These are phyloP conservation scores for Chironomus riparius DNA, from an alignment of 2,888 invertebrate species.

Conservation along the genomic window DNA sequence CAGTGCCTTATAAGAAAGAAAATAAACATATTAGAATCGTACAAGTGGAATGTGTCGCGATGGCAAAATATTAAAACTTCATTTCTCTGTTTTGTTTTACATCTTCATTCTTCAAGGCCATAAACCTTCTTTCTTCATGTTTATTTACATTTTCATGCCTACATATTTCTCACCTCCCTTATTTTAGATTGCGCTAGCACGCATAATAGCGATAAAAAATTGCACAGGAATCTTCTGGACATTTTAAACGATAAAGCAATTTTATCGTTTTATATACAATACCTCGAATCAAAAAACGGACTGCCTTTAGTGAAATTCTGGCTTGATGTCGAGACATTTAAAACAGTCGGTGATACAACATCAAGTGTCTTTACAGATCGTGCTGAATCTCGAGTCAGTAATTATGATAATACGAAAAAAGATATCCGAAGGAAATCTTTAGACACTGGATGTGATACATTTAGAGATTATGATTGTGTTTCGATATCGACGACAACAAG, in stretches of 20 bases:
- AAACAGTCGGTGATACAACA: constrained; percentile 36
- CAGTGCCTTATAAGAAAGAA: no score
- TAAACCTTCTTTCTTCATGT: not conserved
- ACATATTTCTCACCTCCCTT: not conserved
- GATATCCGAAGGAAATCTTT: no score
- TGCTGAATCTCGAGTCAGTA: constrained; percentile 24
- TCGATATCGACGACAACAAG: constrained; percentile 29
- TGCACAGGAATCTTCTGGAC: constrained; percentile 66
- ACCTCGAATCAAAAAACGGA: constrained; percentile 66
- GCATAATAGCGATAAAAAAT: constrained; percentile 36
- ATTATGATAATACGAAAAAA: not conserved
- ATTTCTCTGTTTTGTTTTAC: not conserved
- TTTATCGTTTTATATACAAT: constrained; percentile 75
- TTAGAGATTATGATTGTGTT: constrained; percentile 29
- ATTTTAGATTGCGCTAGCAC: not conserved
- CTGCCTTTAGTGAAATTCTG: constrained; percentile 62
- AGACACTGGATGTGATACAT: constrained; percentile 24
- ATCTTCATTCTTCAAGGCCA: constrained; percentile 11
- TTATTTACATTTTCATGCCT: not conserved
- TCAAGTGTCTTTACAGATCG: constrained; percentile 22
- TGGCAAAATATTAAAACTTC: not conserved
- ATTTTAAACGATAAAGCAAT: constrained; percentile 70
- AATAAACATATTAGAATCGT: not conserved
- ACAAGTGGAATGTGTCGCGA: not conserved
- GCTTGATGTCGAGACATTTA: constrained; percentile 64